Base-by-base conservation (phyloP, 2,113 vertebrate species). In the Myrmecobius fasciatus region DNA sequence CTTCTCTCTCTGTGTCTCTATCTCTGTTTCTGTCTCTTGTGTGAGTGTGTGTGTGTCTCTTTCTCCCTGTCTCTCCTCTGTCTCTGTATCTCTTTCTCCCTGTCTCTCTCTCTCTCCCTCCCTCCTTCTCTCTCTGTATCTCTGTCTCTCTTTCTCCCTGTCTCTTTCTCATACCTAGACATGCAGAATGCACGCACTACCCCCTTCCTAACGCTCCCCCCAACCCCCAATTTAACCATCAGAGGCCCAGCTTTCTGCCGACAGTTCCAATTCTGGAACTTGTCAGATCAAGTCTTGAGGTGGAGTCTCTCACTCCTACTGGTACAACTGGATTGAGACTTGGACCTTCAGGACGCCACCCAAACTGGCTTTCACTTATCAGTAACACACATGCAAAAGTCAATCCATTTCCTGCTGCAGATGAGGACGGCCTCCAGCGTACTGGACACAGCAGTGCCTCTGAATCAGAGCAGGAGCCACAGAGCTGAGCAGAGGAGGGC, bases 201-300 rank as follows among this genome's bases (percentile, higher is more conserved):
- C 95, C 97, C 83, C 83, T 96, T 98, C 60, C 36, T 83, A n/a
- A 6, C 8, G 17, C 20, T 6, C n/a, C 20, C 17, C 36, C 6
- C 60, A 12, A 31, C 60, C 25, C 67, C 36, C 67, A 83, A 83
- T 20, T 43, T 96, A 96, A 96, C 97, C 97, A 98, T 97, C 96
- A 97, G 97, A 98, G 95, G 97, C 98, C 97, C 96, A 97, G 95
- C 93, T 93, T 97, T 94, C 53, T 98, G 97, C 97, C 98, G 95
- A 98, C 96, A 97, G 96, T 91, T 97, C 97, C 97, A 98, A 98
- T 96, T 91, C 97, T 97, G 49, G 90, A 97, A 98, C 98, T 97
- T 98, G 98, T 98, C 97, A 97, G 97, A 98, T 98, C 98, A 98
- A 98, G 98, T 98, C 97, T 98, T 96, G 97, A 98, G 98, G 98